These are phyloP conservation scores for Manduca sexta DNA, from an alignment of 1,140 invertebrate species.

Conservation along the genomic window DNA sequence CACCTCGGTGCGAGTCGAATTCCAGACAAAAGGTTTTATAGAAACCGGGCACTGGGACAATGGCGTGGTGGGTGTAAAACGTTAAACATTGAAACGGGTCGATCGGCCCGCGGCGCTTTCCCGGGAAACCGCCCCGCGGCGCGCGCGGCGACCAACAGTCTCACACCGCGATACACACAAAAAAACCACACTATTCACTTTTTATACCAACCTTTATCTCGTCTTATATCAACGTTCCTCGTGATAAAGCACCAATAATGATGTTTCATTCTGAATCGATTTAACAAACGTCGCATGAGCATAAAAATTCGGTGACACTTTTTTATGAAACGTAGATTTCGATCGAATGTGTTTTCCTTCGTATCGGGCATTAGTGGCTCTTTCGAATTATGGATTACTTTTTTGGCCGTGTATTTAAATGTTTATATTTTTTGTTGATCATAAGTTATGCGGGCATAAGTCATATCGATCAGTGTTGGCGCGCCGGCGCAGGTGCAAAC, in stretches of 20 bases:
- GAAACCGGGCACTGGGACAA: constrained; percentile 44
- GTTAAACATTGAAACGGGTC: constrained; percentile 60
- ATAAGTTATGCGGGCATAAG: constrained; percentile 41
- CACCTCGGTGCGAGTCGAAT: constrained; percentile 54
- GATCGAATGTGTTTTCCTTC: constrained; percentile 5
- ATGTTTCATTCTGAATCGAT: constrained; percentile 64
- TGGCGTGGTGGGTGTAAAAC: constrained; percentile 58
- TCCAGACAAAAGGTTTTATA: constrained; percentile 53
- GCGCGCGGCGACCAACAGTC: constrained; percentile 60
- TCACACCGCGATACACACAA: constrained; percentile 52
- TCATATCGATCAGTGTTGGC: constrained; percentile 42
- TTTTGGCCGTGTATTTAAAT: constrained; percentile 14
- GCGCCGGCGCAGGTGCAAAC: constrained; percentile 71
- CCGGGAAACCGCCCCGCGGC: constrained; percentile 64
- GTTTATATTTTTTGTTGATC: constrained; percentile 27
- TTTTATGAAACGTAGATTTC: constrained; percentile 26
- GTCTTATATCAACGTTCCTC: constrained; percentile 53
- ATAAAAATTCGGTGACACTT: constrained; percentile 54
- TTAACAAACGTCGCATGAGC: constrained; percentile 40
- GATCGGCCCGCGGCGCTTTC: constrained; percentile 35
- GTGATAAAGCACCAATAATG: constrained; percentile 71
- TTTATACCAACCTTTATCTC: constrained; percentile 55
- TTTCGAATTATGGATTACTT: constrained; percentile 10
- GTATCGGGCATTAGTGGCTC: constrained; percentile 10
- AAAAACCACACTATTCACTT: constrained; percentile 56